Percentiles rank a stretch among this genome's conserved stretches.
phyloP scores from a whole-genome alignment of 2,797 vertebrate genomes.

The Tangara arthus region DNA sequence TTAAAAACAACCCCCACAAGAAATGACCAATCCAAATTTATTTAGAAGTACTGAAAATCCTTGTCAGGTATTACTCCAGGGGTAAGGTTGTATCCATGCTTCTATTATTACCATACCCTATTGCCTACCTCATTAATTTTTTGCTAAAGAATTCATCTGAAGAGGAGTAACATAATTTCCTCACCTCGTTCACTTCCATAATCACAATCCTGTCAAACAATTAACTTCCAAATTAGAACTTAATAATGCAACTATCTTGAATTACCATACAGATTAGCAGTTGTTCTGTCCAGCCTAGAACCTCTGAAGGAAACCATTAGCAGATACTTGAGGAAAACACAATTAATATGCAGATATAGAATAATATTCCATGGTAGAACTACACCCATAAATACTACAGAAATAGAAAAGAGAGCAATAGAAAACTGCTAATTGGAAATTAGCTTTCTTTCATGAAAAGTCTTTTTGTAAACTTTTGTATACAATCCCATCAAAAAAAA shows the following conservation, averaged over 20 bases:
- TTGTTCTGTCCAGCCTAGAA: background rate
- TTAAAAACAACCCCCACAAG: rapidly evolving
- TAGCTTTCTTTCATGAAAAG: background rate
- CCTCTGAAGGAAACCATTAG: background rate
- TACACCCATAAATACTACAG: background rate
- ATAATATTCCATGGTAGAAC: background rate
- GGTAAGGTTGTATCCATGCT: background rate
- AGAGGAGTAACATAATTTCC: background rate
- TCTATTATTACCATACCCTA: background rate
- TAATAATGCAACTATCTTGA: background rate
- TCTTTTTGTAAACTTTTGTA: background rate
- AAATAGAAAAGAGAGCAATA: background rate
- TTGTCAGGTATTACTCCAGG: background rate
- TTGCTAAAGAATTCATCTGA: background rate
- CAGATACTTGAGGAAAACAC: background rate
- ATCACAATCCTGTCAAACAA: background rate
- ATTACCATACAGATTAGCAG: background rate
- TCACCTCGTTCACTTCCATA: background rate
- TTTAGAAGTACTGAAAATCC: background rate
- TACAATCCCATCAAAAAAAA: background rate
- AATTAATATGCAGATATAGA: background rate
- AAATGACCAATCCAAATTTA: background rate
- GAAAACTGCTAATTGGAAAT: background rate
- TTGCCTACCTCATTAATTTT: background rate
- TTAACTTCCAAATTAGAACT: background rate